Evolutionary conservation across 1,140 invertebrate species (phyloP).

Genomic region (Aphaenogaster ashmeadi): DNA sequence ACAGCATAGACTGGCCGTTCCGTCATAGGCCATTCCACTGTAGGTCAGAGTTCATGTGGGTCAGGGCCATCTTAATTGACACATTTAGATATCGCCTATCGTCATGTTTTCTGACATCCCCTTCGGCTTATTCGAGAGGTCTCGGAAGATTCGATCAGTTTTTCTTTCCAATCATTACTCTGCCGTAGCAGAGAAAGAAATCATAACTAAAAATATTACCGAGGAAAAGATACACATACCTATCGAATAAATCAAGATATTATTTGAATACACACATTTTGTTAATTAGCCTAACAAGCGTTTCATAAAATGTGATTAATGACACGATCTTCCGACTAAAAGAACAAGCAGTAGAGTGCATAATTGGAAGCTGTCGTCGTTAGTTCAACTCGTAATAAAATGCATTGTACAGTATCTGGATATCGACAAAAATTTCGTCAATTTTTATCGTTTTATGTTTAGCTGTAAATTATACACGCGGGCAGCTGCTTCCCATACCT

Average conservation of each 20-base stretch:
- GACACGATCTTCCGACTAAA: not conserved
- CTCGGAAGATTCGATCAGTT: not conserved
- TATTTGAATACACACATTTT: slow-evolving; percentile 1
- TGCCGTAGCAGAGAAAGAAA: not conserved
- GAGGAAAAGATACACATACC: not conserved
- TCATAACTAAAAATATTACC: slow-evolving; percentile 14
- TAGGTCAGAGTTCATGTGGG: slow-evolving; percentile 58
- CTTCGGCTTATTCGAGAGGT: not conserved
- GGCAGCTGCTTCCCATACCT: slow-evolving; percentile 59
- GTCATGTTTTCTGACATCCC: not conserved
- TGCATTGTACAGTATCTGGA: slow-evolving; percentile 42
- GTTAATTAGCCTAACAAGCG: slow-evolving; percentile 27
- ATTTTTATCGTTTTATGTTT: slow-evolving; percentile 74
- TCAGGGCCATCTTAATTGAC: slow-evolving; percentile 75
- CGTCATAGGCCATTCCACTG: slow-evolving; percentile 3
- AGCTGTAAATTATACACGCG: slow-evolving; percentile 64
- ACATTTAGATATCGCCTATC: slow-evolving; percentile 72
- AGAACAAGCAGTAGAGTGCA: slow-evolving; percentile 12
- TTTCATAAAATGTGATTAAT: slow-evolving; percentile 40
- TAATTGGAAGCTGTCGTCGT: slow-evolving; percentile 54
- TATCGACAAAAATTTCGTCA: slow-evolving; percentile 71
- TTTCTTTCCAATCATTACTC: not conserved
- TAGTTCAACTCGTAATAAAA: slow-evolving; percentile 70
- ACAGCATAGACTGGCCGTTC: not conserved
- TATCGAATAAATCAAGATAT: slow-evolving; percentile 23